Evolutionary conservation across 1,140 invertebrate genomes (phyloP), one percentile per base, ranked within the genome.

Genomic region (Adelges cooleyi): DNA sequence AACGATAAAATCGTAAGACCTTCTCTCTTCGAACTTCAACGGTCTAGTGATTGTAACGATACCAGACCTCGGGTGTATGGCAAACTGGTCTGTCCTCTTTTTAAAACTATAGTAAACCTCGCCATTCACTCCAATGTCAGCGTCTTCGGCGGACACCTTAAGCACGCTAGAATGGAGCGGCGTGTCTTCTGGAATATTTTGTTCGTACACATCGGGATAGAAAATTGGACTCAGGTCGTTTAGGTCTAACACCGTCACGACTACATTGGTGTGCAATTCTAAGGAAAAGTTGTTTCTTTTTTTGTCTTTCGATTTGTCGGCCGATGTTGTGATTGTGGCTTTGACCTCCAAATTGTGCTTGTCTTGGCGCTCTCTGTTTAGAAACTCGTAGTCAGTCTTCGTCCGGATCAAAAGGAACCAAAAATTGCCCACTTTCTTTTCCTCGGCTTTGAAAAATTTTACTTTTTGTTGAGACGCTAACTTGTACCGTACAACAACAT

Each of bases 51-150:
- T 79, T 2, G 88, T 87, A 40, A 97, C 82, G 10, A 92, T 82
- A 3, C 94, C 95, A 13, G 84, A 90, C 27, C 92, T 90, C 11
- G 93, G 92, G 77, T 98, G 90, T 65, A 96, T 84, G 6, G 90
- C 87, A 74, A 96, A 96, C 67, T 86, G 82, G 68, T 90, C 84
- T 6, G 85, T 91, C 9, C 83, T 89, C 67, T 92, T 82, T n/a
- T 81, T 78, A 69, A 97, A 87, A 75, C 89, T 95, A 74, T 96
- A 98, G 75, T 97, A 97, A 69, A 97, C 92, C 77, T 97, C 91
- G 2, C 92, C 91, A 74, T 97, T 97, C 51, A 89, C 81, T 0
- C 93, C 94, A 11, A 93, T 77, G 75, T 98, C 94, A 8, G 94
- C 92, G 77, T 98, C 95, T 71, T 92, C 91, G 0, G 94, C 95